These are phyloP conservation scores for Psilopogon haemacephalus DNA, from an alignment of 2,113 vertebrate species.

Conservation along the genomic window DNA sequence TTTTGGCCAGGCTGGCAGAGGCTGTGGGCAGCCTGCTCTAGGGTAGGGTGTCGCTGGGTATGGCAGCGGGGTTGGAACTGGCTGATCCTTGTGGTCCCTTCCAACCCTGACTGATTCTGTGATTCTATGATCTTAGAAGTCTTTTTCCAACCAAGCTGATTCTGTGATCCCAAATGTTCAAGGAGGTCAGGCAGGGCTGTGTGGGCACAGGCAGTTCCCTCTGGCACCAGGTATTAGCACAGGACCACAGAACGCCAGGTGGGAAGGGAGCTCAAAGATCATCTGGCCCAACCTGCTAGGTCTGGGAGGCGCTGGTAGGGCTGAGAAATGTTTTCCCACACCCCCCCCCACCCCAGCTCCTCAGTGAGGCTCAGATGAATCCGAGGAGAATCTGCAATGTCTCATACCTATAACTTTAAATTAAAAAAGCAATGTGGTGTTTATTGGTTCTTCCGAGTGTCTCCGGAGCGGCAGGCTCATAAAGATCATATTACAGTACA, in stretches of 20 bases:
- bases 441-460: constrained; percentile 48
- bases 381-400: neutral
- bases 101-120: too few species aligned
- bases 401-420: constrained; percentile 71
- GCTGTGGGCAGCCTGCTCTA: too few species aligned
- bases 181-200: neutral
- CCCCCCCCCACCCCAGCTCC: too few species aligned
- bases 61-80: too few species aligned
- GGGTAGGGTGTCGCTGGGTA: too few species aligned
- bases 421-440: constrained; percentile 67
- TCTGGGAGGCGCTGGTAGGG: neutral
- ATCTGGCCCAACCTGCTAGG: neutral
- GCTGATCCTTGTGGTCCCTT: too few species aligned
- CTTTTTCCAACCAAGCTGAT: too few species aligned
- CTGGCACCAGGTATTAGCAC: rapidly evolving
- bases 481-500: constrained; percentile 68
- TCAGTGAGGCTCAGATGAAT: neutral
- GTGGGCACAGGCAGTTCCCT: rapidly evolving
- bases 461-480: constrained; percentile 56
- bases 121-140: too few species aligned
- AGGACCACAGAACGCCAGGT: too few species aligned
- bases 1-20: too few species aligned
- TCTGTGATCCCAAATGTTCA: too few species aligned
- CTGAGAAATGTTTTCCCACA: neutral
- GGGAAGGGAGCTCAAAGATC: too few species aligned